Percentiles rank a stretch among this genome's conserved stretches.
Conservation (phyloP, 2,797 vertebrate genomes). For the Orientallactaga sibirica region DNA sequence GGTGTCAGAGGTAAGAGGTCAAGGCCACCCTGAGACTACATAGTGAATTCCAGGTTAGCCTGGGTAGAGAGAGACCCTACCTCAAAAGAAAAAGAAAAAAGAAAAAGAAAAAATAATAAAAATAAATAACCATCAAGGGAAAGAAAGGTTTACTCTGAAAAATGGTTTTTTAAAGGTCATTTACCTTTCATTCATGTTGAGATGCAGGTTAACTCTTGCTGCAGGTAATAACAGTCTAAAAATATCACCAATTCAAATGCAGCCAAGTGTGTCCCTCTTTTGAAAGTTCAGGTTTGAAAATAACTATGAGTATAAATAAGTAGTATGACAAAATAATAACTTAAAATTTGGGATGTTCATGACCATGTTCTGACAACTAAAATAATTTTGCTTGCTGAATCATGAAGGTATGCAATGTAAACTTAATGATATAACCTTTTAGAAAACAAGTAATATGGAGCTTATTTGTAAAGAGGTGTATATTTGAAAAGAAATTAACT, state of each 20-base stretch:
- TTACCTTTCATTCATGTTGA: constrained; percentile 60
- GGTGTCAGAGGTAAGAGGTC: too few relatives aligned
- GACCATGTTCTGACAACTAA: constrained; percentile 31
- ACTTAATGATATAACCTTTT: neutral
- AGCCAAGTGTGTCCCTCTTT: constrained; percentile 27
- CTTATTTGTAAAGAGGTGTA: neutral
- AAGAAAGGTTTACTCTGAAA: constrained; percentile 32
- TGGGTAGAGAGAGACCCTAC: too few relatives aligned
- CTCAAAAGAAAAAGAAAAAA: too few relatives aligned
- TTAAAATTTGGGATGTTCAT: constrained; percentile 1
- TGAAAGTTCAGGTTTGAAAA: constrained; percentile 69
- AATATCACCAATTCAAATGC: constrained; percentile 73
- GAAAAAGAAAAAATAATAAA: too few relatives aligned
- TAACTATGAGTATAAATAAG: constrained; percentile 14
- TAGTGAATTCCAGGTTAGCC: too few relatives aligned
- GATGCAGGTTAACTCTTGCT: constrained; percentile 31
- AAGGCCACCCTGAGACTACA: too few relatives aligned
- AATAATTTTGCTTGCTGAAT: neutral
- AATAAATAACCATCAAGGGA: neutral
- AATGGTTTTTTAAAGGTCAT: constrained; percentile 65
- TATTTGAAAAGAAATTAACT: neutral
- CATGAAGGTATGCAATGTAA: neutral
- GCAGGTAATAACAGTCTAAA: constrained; percentile 72
- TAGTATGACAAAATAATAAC: neutral
- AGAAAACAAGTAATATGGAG: neutral